These are phyloP conservation scores for Drosophila gunungcola DNA, from an alignment of 1,140 invertebrate species.

Conservation along the genomic window DNA sequence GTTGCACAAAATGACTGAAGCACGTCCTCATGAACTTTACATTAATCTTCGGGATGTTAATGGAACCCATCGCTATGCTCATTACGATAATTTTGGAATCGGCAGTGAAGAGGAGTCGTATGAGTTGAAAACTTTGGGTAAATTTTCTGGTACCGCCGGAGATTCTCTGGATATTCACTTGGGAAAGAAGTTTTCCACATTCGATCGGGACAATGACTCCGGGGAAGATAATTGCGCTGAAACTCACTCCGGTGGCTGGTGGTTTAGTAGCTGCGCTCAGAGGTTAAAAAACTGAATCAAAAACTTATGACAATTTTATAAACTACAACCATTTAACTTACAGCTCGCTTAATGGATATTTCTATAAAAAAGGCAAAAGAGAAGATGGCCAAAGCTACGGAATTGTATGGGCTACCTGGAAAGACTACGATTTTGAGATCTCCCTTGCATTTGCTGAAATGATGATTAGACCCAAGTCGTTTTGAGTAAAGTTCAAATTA, in stretches of 20 bases:
- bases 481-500: too few relatives aligned
- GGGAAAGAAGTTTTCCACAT: slow-evolving; percentile 88
- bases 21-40: slow-evolving; percentile 86
- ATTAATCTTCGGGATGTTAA: slow-evolving; percentile 88
- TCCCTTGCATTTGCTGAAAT: slow-evolving; percentile 17
- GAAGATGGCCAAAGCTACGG: background rate
- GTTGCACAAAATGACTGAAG: slow-evolving; percentile 86
- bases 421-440: background rate
- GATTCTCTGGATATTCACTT: slow-evolving; percentile 89
- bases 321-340: background rate
- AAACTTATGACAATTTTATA: background rate
- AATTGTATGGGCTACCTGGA: background rate
- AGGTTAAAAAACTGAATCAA: background rate
- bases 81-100: slow-evolving; percentile 88
- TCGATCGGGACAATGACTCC: slow-evolving; percentile 88
- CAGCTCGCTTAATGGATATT: slow-evolving; percentile 7
- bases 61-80: slow-evolving; percentile 85
- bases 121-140: slow-evolving; percentile 86
- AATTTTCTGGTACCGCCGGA: slow-evolving; percentile 88
- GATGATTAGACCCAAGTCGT: slow-evolving; percentile 10
- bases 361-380: background rate
- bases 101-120: slow-evolving; percentile 87
- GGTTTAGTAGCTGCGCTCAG: slow-evolving; percentile 71
- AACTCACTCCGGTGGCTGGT: slow-evolving; percentile 87
- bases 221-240: slow-evolving; percentile 86